Evolutionary conservation across 2,888 invertebrate species (phyloP), one percentile per base, ranked within the genome.

Genomic region (Bombyx huttoni): DNA sequence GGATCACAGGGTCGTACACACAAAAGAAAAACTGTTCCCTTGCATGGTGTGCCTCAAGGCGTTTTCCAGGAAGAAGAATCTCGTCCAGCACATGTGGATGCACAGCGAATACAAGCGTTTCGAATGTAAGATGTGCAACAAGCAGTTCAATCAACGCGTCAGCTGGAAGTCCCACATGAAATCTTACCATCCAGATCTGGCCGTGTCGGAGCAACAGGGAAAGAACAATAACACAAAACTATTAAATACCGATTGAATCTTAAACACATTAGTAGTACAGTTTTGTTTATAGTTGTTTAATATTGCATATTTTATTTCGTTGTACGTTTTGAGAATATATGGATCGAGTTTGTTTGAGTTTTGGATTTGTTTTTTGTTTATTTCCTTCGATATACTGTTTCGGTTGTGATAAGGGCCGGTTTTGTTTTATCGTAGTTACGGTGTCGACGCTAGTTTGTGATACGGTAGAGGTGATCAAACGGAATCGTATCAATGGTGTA

Each of bases 1-100:
- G 24, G 81, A 89, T 10, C 90, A 90, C 55, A 78, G 79, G 51
- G 85, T 89, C 6, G 83, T 85, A 0, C 91, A 91, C 58, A 89
- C 90, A 6, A 84, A 86, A 57, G 90, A 89, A 53, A 89, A 87
- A 51, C 65, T 81, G 0, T 88, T 81, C 47, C 76, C 81, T 0
- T 91, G 91, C 59, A 77, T 83, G 0, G 77, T 87, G 0, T 91
- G 91, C 55, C 67, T 77, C 0, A 88, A 87, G 61, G 67, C 75
- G 1, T 88, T 85, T 57, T 72, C 86, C 1, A 68, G 82, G 8
- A 81, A 82, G 60, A 84, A 84, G 63, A 82, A 81, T 61, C 62
- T 88, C 34, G 65, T 62, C 0, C 84, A 85, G 54, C 88, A 88
- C 55, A 78, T 84, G 78, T 85, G 85, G 82, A 81, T 84, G 10